Evolutionary conservation across 2,113 vertebrate genomes (phyloP), one percentile per base, ranked within the genome.

Genomic region (Entomyzon cyanotis): DNA sequence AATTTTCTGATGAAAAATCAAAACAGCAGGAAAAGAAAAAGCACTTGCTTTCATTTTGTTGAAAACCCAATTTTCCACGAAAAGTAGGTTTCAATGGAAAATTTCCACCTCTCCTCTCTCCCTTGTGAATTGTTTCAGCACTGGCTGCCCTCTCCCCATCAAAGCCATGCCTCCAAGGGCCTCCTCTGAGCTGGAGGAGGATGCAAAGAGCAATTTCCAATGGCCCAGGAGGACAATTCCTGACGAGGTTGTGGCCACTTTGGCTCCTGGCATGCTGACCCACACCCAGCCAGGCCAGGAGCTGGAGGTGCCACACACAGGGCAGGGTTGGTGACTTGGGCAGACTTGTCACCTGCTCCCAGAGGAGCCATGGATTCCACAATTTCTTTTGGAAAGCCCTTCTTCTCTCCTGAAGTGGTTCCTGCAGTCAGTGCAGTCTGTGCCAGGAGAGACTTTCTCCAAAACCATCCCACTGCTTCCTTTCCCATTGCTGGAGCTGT

Each of bases 81-180:
- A 93, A 97, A 97, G 95, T 94, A 95, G 94, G 95, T 96, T 97
- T 95, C 75, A 39, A 4, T 77, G 92, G 96, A 93, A 95, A 92
- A 83, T 94, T 88, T 80, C 79, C 62, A 35, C 82, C 65, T 91
- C 81, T 93, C 93, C 58, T 77, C 62, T 91, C 81, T 93, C 93
- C 58, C 81, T 59, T 5, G 37, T 39, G 90, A 47, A 10, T 50
- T 44, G 49, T 50, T 59, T 47, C 35, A 78, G 11, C 2, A 6
- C n/a, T 33, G 73, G 60, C 65, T 0, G 16, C 84, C 69, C 50
- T 73, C 55, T 78, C 80, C 86, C 47, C 33, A 3, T 5, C 15
- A n/a, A 41, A 63, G 63, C 41, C 50, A 15, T 41, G 27, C 50
- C 77, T 69, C 2, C 0, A 63, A 25, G 88, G 56, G 56, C 23